These are phyloP conservation scores for Apamea anceps DNA, from an alignment of 2,888 invertebrate species.

Conservation along the genomic window DNA sequence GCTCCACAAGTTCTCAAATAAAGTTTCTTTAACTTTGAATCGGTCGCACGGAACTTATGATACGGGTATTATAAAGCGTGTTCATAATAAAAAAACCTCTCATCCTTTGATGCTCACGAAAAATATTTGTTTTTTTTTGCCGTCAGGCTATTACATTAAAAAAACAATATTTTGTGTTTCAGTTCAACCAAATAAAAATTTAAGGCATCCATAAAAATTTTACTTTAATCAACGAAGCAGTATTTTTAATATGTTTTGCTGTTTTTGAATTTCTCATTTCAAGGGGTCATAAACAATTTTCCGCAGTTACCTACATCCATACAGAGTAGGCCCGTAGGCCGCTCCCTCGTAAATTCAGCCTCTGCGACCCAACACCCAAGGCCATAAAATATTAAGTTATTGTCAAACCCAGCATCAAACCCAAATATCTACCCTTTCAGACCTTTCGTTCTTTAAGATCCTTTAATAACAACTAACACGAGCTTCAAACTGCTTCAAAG, in stretches of 20 bases:
- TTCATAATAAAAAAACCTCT: background rate
- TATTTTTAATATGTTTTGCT: slow-evolving; percentile 48
- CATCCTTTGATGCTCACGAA: slow-evolving; percentile 14
- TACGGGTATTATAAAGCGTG: slow-evolving; percentile 16
- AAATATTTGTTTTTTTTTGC: slow-evolving; percentile 18
- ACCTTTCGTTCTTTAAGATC: slow-evolving; percentile 57
- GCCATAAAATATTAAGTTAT: slow-evolving; percentile 80
- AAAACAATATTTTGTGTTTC: slow-evolving; percentile 13
- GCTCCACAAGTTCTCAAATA: slow-evolving; percentile 1
- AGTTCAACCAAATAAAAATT: slow-evolving; percentile 7
- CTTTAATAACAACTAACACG: slow-evolving; percentile 30
- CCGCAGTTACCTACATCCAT: slow-evolving; percentile 73
- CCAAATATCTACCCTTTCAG: slow-evolving; percentile 44
- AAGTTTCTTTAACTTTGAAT: slow-evolving; percentile 29
- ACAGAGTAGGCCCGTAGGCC: slow-evolving; percentile 69
- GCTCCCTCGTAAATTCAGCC: slow-evolving; percentile 75
- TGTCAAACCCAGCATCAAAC: slow-evolving; percentile 69
- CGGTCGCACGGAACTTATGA: slow-evolving; percentile 8
- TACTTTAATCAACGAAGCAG: slow-evolving; percentile 37
- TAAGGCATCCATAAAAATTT: slow-evolving; percentile 19
- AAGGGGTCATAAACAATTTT: slow-evolving; percentile 76
- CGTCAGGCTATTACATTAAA: background rate
- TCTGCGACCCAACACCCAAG: slow-evolving; percentile 70
- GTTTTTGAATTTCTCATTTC: slow-evolving; percentile 68
- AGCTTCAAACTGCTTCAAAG: slow-evolving; percentile 22